Evolutionary conservation across 2,113 vertebrate genomes (phyloP).

Genomic region (Calonectris borealis): DNA sequence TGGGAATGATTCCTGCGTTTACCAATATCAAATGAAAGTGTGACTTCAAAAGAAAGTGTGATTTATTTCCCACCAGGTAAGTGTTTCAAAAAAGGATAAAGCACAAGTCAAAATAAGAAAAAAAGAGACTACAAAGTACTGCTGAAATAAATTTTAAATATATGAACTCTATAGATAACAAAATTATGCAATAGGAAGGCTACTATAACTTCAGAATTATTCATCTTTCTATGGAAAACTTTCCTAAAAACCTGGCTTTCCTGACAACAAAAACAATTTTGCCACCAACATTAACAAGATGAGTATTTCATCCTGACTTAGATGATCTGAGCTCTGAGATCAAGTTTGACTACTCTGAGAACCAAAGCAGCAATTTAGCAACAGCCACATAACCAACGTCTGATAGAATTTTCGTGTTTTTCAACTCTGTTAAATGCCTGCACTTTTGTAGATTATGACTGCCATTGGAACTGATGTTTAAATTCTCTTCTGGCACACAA

Average conservation of each 20-base stretch:
- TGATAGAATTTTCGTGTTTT: background rate
- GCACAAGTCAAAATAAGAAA: background rate
- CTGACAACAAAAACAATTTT: background rate
- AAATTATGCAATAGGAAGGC: background rate
- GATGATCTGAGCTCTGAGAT: background rate
- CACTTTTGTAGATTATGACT: background rate
- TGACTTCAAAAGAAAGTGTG: background rate
- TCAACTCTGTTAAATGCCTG: background rate
- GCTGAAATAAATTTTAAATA: background rate
- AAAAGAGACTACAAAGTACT: background rate
- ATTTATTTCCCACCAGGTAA: background rate
- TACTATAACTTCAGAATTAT: background rate
- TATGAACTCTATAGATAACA: background rate
- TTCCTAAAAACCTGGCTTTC: background rate
- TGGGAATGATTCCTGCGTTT: background rate
- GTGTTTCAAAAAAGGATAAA: background rate
- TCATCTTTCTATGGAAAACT: background rate
- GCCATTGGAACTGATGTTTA: conserved; percentile 10
- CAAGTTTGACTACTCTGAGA: background rate
- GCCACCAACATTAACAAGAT: background rate
- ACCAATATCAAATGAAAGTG: background rate
- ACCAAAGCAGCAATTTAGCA: background rate
- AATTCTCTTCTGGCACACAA: conserved; percentile 12
- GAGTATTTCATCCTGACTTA: background rate
- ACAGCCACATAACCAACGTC: background rate